Conservation (phyloP, 2,888 invertebrate genomes). For the Drosophila peninsularis region DNA sequence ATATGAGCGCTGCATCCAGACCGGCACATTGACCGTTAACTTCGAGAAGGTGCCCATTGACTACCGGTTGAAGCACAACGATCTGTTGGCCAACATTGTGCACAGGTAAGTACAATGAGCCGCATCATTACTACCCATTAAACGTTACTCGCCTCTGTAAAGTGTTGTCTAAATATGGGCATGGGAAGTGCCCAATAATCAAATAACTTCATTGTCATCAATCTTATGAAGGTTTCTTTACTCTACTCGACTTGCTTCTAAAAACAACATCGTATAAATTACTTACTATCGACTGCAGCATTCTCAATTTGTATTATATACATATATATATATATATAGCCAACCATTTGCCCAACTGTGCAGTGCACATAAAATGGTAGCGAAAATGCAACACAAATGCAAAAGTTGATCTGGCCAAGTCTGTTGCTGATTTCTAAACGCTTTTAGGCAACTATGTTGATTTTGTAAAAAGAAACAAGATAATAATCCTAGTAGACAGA, state of each 20-base stretch:
- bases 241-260: constrained; percentile 16
- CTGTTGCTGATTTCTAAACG: constrained; percentile 2
- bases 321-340: neutral
- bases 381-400: constrained; percentile 3
- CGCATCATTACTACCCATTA: too few species aligned
- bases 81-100: constrained; percentile 95
- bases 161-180: constrained; percentile 16
- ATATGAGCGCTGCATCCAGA: constrained; percentile 95
- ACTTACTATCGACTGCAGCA: constrained; percentile 6
- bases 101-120: constrained; percentile 89
- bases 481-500: neutral
- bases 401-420: constrained; percentile 3
- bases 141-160: neutral
- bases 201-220: constrained; percentile 19
- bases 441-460: neutral
- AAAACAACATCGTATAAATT: constrained; percentile 16
- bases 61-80: constrained; percentile 96
- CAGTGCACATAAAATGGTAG: constrained; percentile 6
- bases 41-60: constrained; percentile 96
- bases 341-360: constrained; percentile 1
- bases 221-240: constrained; percentile 14
- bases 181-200: constrained; percentile 16
- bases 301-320: neutral
- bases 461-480: neutral
- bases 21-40: constrained; percentile 96